Percentiles rank a stretch among this genome's conserved stretches.
Conservation (phyloP, 1,140 invertebrate species). For the Gryllus bimaculatus region DNA sequence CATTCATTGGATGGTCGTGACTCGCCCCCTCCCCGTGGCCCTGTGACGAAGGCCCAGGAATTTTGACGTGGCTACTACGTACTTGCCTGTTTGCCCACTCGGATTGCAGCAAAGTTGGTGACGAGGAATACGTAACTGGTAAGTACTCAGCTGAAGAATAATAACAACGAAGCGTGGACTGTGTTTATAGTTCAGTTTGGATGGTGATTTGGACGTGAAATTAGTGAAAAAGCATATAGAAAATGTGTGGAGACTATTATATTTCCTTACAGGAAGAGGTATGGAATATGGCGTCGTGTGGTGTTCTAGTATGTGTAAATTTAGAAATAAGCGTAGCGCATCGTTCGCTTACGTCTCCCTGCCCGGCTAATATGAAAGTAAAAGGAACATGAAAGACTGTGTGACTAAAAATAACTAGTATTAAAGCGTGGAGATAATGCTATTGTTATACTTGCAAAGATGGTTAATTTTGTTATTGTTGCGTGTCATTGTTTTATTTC, state of each 20-base stretch:
- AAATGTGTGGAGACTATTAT: conserved; percentile 31
- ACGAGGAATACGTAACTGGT: conserved; percentile 91
- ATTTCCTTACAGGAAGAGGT: conserved; percentile 31
- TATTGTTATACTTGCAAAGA: background rate
- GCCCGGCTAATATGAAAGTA: conserved; percentile 16
- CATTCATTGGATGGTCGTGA: conserved; percentile 54
- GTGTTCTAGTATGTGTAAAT: conserved; percentile 35
- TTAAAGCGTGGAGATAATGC: too few relatives aligned
- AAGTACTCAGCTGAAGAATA: conserved; percentile 66
- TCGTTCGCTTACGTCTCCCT: conserved; percentile 12
- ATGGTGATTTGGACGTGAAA: conserved; percentile 28
- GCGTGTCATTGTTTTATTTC: conserved; percentile 7
- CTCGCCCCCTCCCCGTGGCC: conserved; percentile 50
- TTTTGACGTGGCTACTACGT: conserved; percentile 92
- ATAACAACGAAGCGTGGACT: conserved; percentile 55
- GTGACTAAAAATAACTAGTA: background rate
- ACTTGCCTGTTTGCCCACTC: conserved; percentile 82
- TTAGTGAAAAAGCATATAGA: conserved; percentile 24
- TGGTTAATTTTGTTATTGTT: conserved; percentile 15
- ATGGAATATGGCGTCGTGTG: conserved; percentile 46
- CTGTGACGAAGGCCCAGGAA: conserved; percentile 82
- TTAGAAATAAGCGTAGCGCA: conserved; percentile 32
- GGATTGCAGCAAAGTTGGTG: conserved; percentile 83
- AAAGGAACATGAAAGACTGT: conserved; percentile 2
- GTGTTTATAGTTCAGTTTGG: conserved; percentile 28